Evolutionary conservation across 2,888 invertebrate species (phyloP).

Genomic region (Reticulitermes lucifugus): DNA sequence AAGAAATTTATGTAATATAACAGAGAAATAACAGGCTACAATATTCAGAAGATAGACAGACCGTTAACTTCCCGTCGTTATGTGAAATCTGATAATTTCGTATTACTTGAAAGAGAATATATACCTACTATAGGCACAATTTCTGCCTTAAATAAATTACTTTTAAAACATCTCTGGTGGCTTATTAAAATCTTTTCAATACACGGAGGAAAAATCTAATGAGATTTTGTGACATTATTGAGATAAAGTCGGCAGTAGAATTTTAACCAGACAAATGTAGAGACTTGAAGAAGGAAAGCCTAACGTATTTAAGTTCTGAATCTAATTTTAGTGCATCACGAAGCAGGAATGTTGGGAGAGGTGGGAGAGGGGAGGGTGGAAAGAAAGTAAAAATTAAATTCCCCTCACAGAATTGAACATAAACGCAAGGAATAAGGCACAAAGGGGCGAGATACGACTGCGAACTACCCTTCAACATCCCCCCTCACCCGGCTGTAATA

Average conservation of each 20-base stretch:
- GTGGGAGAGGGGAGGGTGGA: conserved; percentile 59
- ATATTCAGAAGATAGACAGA: no score
- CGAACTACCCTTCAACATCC: no score
- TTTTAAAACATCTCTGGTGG: not conserved
- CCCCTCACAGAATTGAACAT: conserved; percentile 45
- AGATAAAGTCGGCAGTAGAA: conserved; percentile 45
- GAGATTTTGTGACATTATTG: conserved; percentile 50
- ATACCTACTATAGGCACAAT: not conserved
- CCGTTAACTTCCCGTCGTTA: not conserved
- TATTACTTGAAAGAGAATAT: not conserved
- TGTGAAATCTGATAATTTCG: not conserved
- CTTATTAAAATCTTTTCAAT: conserved; percentile 48
- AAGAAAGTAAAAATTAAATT: conserved; percentile 63
- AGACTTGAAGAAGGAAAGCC: conserved; percentile 63
- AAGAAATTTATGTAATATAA: no score
- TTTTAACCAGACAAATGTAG: conserved; percentile 48
- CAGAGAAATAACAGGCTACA: no score
- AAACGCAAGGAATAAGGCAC: conserved; percentile 30
- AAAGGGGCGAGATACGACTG: not conserved
- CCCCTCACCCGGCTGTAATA: not conserved
- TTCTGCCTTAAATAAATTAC: not conserved
- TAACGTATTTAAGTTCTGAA: conserved; percentile 65
- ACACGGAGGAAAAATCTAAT: conserved; percentile 45
- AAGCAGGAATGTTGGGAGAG: conserved; percentile 61
- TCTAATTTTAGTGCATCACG: conserved; percentile 66